Base-by-base conservation (phyloP, 2,797 vertebrate species). In the Xenops minutus region DNA sequence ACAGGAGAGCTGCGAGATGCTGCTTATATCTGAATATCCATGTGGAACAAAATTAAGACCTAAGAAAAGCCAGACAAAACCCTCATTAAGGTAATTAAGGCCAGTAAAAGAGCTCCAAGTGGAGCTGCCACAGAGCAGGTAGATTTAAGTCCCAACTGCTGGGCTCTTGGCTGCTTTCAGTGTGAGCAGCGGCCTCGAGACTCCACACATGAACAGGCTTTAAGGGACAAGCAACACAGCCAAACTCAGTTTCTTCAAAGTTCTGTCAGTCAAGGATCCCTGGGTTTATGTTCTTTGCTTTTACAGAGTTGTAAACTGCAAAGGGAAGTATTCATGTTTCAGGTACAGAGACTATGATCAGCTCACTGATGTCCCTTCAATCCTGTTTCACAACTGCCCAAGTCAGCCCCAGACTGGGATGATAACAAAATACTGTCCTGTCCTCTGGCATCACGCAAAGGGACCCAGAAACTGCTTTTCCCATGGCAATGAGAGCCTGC, bases 321-420 rank as follows among this genome's bases (percentile, higher is more conserved):
- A n/a, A 62, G 14, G 34, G 37, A 11, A 37, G 3, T 0, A 32
- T 0, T 5, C 2, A 8, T 0, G 0, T 30, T 64, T 76, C 43
- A 2, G 2, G 34, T 32, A 34, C 0, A 34, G 39, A 36, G 26
- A 32, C 7, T 29, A 24, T 12, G 4, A 71, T 15, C 37, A 68
- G 41, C n/a, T 68, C 73, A 54, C 29, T 13, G 9, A n/a, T 51
- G 24, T 54, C 34, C 22, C 20, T 39, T 46, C 79, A 16, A 12
- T 26, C n/a, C 7, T 1, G 0, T 54, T 63, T 37, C 0, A 0
- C 63, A 48, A 44, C 39, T 54, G 39, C 37, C 49, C 0, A 0
- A 66, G 26, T 29, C 8, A 12, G 20, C 58, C 58, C 1, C 8
- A 90, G 66, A 67, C 0, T 77, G 79, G 17, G 48, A 67, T 37